Evolutionary conservation across 2,113 vertebrate species (phyloP), one percentile per base, ranked within the genome.

Genomic region (Pionites leucogaster): DNA sequence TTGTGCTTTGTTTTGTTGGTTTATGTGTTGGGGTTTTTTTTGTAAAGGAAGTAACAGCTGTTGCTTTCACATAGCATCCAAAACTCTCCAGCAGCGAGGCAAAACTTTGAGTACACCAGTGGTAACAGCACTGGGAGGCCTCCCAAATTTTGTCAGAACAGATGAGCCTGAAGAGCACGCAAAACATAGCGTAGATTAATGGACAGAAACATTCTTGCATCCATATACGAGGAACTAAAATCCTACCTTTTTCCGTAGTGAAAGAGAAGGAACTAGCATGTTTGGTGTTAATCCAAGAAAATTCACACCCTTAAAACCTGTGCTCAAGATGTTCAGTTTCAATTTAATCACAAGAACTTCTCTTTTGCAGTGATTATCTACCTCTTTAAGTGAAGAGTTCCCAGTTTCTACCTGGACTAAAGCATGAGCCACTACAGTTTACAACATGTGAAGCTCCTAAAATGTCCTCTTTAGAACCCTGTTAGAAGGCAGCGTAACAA

Each of bases 41-140:
- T 82, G 60, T 57, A 76, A 92, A 93, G 94, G 88, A 97, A 95
- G 81, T 88, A 92, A 90, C 92, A 97, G 91, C 89, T 97, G 94
- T 71, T 93, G 50, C 86, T 95, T 91, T 95, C 89, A 87, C 89
- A 95, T 27, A 72, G 60, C 78, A 95, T 92, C 84, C 82, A 88
- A 90, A 96, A 70, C 62, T 55, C 86, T 83, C 63, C 84, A 88
- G 92, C 95, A 95, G 89, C 4, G 3, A 92, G 33, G 75, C 75
- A 80, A 80, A 87, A 81, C 64, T 82, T 60, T 79, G 19, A 93
- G 62, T 33, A 62, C 81, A 84, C 16, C 77, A 79, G 46, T 44
- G 47, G 82, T 68, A 94, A 84, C 12, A 60, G 77, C 1, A 1
- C 33, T 82, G 83, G 72, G 72, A 92, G 35, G 24, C 33, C 94